Evolutionary conservation across 1,140 invertebrate genomes (phyloP), one percentile per base, ranked within the genome.

Genomic region (Drosophila equinoxialis): DNA sequence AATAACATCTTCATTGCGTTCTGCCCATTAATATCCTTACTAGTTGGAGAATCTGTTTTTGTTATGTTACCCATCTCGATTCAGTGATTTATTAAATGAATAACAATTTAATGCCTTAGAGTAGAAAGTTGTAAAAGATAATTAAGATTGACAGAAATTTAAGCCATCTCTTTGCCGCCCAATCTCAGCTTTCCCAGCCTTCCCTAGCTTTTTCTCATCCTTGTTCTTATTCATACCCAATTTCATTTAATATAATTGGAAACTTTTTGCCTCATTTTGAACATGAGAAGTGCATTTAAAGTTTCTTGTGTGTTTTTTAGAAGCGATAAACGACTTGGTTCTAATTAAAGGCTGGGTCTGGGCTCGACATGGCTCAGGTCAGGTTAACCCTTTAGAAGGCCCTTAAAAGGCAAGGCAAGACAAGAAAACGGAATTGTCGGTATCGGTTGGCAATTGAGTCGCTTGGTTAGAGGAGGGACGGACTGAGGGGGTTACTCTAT

Each of bases 231-330:
- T 6, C 45, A 48, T 48, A 48, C 45, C 17, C 45, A 51, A 51
- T 51, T 51, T 10, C 69, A 39, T 39, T 8, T 26, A 17, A 60
- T 55, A 75, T 77, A 77, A 77, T 77, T 77, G 60, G 26, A 61
- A 71, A 77, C 57, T 77, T 77, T 77, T 61, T 68, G 55, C 51
- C 42, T 65, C 65, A 37, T n/a, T 26, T 57, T 42, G 45, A 78
- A 87, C 71, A 87, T 65, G 69, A 64, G 69, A 79, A 65, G 42
- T 69, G 65, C 81, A 82, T 87, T 87, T 77, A 79, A 87, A 77
- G 83, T 79, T 82, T 41, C 37, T 63, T 62, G 37, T 37, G 5
- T 35, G 7, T 48, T 48, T 17, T 17, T 48, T 48, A 20, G 10
- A 58, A 35, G 33, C 57, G 37, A 37, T 23, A 42, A 41, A 39